A percentile compares a stretch with the other conserved stretches of the same genome.
Conservation (phyloP, 1,140 invertebrate genomes). For the Halesus radiatus region DNA sequence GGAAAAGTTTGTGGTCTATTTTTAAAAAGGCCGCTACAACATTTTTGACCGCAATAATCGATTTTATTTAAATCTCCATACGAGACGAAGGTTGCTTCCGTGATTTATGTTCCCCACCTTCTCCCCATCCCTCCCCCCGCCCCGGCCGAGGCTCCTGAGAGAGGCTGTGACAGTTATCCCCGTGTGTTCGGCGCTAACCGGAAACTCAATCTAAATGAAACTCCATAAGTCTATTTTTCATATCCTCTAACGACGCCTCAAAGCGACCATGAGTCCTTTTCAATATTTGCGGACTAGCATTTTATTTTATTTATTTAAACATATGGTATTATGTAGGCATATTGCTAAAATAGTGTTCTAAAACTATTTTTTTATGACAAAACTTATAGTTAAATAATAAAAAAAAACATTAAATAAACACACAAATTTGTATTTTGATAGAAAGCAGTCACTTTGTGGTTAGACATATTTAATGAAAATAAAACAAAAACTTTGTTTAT, state of each 20-base stretch:
- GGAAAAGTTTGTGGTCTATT: no score
- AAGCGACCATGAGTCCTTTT: background rate
- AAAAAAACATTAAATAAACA: no score
- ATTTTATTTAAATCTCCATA: background rate
- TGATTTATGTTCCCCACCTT: background rate
- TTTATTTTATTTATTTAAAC: background rate
- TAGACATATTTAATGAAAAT: no score
- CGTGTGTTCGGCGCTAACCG: background rate
- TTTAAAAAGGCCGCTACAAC: background rate
- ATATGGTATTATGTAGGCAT: background rate
- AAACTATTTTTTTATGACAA: no score
- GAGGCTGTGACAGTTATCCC: constrained; percentile 15
- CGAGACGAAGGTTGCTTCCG: background rate
- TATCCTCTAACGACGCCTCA: background rate
- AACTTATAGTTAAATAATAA: no score
- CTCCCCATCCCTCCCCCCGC: background rate
- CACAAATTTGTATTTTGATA: no score
- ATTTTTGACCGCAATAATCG: no score
- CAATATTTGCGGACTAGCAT: background rate
- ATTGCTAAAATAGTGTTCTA: no score
- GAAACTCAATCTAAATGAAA: constrained; percentile 20
- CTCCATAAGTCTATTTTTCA: constrained; percentile 22
- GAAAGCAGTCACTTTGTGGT: no score
- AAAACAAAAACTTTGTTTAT: no score
- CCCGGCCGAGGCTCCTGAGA: background rate